Percentiles rank a stretch among this genome's conserved stretches.
phyloP scores from a whole-genome alignment of 1,140 invertebrate species.

The Heliconius himera region DNA sequence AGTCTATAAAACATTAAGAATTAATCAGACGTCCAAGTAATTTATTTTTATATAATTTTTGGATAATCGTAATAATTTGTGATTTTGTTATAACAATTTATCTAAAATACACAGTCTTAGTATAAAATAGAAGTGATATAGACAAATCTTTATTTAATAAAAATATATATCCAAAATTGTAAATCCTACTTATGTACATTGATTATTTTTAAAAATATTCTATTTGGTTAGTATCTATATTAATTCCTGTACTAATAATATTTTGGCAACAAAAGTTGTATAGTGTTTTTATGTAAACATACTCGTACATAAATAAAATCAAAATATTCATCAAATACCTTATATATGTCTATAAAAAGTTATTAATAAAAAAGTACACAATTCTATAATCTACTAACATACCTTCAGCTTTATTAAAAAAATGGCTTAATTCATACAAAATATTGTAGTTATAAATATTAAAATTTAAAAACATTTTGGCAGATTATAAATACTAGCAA shows the following conservation, averaged over 20 bases:
- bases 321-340: not conserved
- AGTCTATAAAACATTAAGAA: not conserved
- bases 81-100: not conserved
- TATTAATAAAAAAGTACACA: too few species aligned
- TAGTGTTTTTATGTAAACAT: not conserved
- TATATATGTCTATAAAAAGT: not conserved
- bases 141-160: not conserved
- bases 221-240: not conserved
- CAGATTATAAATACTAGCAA: not conserved
- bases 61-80: not conserved
- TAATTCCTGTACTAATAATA: not conserved
- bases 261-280: not conserved
- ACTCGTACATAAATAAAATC: not conserved
- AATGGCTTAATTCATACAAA: too few species aligned
- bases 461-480: too few species aligned
- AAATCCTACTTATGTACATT: not conserved
- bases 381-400: too few species aligned
- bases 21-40: not conserved
- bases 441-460: too few species aligned
- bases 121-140: not conserved
- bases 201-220: not conserved
- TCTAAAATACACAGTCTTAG: not conserved
- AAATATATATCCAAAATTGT: conserved; percentile 1
- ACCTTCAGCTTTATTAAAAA: too few species aligned
- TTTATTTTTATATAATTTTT: not conserved